Evolutionary conservation across 1,140 invertebrate genomes (phyloP), one percentile per base, ranked within the genome.

Genomic region (Eupeodes corollae): DNA sequence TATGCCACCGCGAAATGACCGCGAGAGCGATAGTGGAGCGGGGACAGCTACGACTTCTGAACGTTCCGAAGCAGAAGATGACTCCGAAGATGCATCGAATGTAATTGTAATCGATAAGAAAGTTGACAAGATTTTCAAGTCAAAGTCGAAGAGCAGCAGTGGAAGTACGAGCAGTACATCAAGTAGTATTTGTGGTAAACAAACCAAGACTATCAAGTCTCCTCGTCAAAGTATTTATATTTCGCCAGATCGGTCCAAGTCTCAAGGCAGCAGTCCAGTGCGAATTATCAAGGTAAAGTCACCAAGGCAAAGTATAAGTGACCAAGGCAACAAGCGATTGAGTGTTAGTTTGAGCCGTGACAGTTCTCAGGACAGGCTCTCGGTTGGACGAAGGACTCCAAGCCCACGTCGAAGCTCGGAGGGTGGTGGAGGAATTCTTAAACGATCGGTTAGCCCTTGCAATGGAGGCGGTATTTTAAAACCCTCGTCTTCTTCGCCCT

Each of bases 251-350:
- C 64, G 65, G n/a, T 56, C 59, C 46, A 67, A 67, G 39, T 67
- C 64, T 2, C 65, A 65, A 48, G 63, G 65, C 13, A 65, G 56
- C 30, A 66, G 61, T 0, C 66, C 65, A 2, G 61, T 68, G n/a
- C 50, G 63, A 19, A 68, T 68, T 16, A 67, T 68, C 30, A 67
- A 68, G 50, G 62, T 68, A 6, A 68, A 68, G 42, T 68, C 65
- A 12, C 65, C 66, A 0, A 46, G 61, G 15, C 53, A 47, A 1
- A 67, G 65, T 40, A 48, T 65, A 15, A 63, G 61, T 32, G 63
- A 67, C 8, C 60, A 63, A 47, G 64, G 59, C 12, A 48, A 41
- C 5, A 66, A 68, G 32, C 52, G 61, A 0, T 10, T 63, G 15
- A 66, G 63, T 48, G 56, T 63, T 12, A 53, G 49, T 16, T 61